These are phyloP conservation scores for Apus apus DNA, from an alignment of 2,113 vertebrate species.

Conservation along the genomic window DNA sequence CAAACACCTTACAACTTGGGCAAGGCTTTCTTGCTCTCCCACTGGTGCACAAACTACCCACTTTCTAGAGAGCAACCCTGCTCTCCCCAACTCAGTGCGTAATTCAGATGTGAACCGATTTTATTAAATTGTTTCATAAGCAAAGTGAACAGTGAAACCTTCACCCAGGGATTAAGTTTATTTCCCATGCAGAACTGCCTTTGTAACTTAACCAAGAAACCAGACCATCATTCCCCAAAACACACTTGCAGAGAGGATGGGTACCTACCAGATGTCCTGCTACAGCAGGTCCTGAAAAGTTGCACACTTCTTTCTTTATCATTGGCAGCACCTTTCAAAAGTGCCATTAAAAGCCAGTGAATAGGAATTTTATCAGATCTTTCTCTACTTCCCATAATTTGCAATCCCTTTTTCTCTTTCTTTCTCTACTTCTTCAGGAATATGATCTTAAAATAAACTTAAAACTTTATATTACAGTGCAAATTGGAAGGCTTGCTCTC, in stretches of 20 bases:
- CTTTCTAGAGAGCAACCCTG: not conserved
- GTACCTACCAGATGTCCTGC: not conserved
- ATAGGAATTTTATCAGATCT: not conserved
- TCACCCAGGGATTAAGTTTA: not conserved
- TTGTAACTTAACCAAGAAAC: not conserved
- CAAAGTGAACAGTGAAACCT: not conserved
- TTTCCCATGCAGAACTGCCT: not conserved
- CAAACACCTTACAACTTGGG: not conserved
- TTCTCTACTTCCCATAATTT: not conserved
- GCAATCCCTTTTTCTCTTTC: not conserved
- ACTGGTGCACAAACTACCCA: not conserved
- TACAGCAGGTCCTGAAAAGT: not conserved
- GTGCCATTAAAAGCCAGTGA: not conserved
- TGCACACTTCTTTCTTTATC: not conserved
- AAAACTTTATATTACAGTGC: not conserved
- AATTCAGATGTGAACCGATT: not conserved
- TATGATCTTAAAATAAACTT: not conserved
- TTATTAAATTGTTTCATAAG: not conserved
- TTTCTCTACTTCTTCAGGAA: not conserved
- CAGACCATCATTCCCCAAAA: not conserved
- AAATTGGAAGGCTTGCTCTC: not conserved
- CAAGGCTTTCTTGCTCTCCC: not conserved
- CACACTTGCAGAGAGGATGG: not conserved
- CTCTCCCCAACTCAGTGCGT: not conserved
- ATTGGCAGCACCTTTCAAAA: not conserved